phyloP scores from a whole-genome alignment of 2,888 invertebrate species.

The Drosophila buzzatii region DNA sequence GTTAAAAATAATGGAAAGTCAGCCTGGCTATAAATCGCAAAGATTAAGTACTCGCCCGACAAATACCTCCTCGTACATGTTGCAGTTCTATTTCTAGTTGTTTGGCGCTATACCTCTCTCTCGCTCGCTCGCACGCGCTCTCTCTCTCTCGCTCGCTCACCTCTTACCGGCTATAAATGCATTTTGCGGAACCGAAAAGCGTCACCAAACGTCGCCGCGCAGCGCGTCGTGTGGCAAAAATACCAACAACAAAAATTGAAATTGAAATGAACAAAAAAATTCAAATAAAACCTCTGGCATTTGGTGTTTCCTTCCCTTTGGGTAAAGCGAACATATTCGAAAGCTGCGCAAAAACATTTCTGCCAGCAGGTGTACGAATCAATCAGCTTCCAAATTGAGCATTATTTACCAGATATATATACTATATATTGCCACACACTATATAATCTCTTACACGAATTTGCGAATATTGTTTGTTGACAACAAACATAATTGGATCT shows the following conservation, averaged over 20 bases:
- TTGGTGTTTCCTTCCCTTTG: slow-evolving; percentile 13
- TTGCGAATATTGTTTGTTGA: slow-evolving; percentile 14
- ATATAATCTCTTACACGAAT: slow-evolving; percentile 6
- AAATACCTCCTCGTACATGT: slow-evolving; percentile 37
- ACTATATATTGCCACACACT: not conserved
- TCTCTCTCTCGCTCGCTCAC: not conserved
- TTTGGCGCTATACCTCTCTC: slow-evolving; percentile 59
- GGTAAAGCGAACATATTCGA: not conserved
- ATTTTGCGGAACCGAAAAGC: slow-evolving; percentile 73
- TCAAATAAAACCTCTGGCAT: slow-evolving; percentile 12
- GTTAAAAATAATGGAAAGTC: slow-evolving; percentile 68
- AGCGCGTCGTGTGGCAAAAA: slow-evolving; percentile 44
- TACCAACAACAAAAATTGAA: not conserved
- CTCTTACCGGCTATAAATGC: slow-evolving; percentile 63
- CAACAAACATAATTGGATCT: slow-evolving; percentile 27
- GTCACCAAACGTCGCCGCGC: slow-evolving; percentile 23
- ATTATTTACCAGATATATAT: slow-evolving; percentile 37
- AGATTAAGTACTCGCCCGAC: slow-evolving; percentile 65
- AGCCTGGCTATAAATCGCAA: slow-evolving; percentile 70
- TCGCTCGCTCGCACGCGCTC: not conserved
- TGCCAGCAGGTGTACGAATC: slow-evolving; percentile 64
- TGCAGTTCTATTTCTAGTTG: slow-evolving; percentile 73
- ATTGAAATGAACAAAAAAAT: too few species aligned
- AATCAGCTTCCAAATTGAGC: slow-evolving; percentile 58
- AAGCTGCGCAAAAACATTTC: slow-evolving; percentile 52